Base-by-base conservation (phyloP, 2,113 vertebrate species). In the Lepus americanus region DNA sequence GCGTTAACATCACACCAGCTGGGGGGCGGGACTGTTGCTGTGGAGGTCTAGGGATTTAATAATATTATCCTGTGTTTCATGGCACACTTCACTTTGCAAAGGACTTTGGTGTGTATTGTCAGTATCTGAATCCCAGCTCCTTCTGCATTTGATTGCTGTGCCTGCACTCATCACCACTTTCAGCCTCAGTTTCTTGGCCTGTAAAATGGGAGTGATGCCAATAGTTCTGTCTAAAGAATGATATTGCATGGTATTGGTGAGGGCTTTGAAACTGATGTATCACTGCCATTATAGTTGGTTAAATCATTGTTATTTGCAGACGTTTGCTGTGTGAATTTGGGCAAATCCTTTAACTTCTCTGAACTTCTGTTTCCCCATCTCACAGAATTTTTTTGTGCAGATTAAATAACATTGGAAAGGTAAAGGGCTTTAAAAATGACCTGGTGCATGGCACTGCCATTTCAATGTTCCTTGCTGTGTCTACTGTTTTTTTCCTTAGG, bases 41-140 rank as follows among this genome's bases (percentile, higher is more conserved):
- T 80, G 82, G 36, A 31, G 36, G 55, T 63, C 55, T 53, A 55
- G 73, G 51, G 80, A 84, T 89, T 88, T 93, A 78, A 2, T 90
- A 77, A 61, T 29, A 53, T 19, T 20, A 13, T 53, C 51, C 93
- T 80, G 59, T 31, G 51, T 80, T 89, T 92, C 59, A 66, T 49
- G 49, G 51, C 19, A 8, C 5, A 3, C 23, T 20, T 72, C 44
- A 44, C 13, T 61, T 89, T n/a, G 1, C 20, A 33, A 36, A 79
- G 44, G 29, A 29, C 64, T 93, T 67, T 66, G 59, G 25, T 36
- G 1, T 89, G 63, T 0, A 0, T 87, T 23, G 3, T 76, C 44
- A 83, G 27, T 31, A 13, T 63, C 80, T 64, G 72, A 72, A 73
- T 84, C 70, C 66, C 69, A 49, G 39, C 27, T 82, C 67, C 66